phyloP scores from a whole-genome alignment of 2,797 vertebrate genomes.

The Halcyon smyrnensis region DNA sequence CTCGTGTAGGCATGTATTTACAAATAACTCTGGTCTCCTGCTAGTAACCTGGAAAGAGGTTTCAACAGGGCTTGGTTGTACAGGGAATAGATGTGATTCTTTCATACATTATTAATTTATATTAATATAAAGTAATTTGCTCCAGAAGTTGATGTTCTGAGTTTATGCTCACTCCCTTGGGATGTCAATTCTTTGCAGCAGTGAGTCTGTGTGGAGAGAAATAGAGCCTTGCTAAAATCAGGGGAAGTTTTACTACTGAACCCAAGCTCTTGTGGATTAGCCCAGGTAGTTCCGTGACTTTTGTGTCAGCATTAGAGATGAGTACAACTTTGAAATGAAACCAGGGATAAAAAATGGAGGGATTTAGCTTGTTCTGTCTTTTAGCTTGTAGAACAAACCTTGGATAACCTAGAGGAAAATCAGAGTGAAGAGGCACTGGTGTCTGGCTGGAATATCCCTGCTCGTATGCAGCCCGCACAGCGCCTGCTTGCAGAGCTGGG shows the following conservation, averaged over 20 bases:
- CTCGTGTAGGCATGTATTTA: neutral
- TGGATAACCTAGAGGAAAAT: neutral
- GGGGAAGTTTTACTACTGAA: neutral
- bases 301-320: neutral
- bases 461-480: accelerated
- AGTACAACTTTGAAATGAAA: neutral
- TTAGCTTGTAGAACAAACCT: neutral
- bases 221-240: neutral
- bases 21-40: neutral
- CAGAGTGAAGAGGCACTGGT: neutral
- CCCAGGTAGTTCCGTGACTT: neutral
- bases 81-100: neutral
- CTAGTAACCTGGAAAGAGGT: neutral
- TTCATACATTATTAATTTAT: neutral
- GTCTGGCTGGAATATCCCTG: neutral
- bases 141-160: neutral
- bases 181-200: neutral
- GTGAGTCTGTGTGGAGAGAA: neutral
- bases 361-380: neutral
- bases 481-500: accelerated
- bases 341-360: neutral
- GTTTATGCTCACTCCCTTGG: neutral
- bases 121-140: neutral
- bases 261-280: neutral
- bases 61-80: neutral